Percentiles rank a stretch among this genome's conserved stretches.
Conservation (phyloP, 2,797 vertebrate genomes). For the Ciconia nigra region DNA sequence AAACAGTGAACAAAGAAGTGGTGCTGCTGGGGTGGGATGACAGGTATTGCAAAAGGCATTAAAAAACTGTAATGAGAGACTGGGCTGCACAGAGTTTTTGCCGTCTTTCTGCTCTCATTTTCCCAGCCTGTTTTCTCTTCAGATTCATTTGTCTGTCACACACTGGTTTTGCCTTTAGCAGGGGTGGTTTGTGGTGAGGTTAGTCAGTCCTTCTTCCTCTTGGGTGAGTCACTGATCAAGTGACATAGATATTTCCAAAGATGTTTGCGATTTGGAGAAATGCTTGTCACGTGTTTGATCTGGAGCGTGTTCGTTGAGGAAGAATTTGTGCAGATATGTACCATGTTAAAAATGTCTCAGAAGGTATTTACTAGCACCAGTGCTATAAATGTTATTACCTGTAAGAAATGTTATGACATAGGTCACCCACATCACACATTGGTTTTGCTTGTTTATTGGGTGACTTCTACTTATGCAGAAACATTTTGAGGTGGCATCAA, state of each 20-base stretch:
- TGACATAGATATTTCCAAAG: not conserved
- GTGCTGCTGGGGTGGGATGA: not conserved
- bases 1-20: not conserved
- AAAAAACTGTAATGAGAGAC: rapidly evolving
- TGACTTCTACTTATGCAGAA: not conserved
- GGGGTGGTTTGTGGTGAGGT: not conserved
- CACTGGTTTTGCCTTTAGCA: not conserved
- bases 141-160: not conserved
- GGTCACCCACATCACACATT: rapidly evolving
- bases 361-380: not conserved
- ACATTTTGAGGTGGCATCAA: not conserved
- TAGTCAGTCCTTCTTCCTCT: not conserved
- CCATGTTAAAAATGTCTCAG: rapidly evolving
- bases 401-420: rapidly evolving
- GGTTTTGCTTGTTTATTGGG: not conserved
- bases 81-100: not conserved
- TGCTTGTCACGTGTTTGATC: not conserved
- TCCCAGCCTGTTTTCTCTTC: not conserved
- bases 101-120: not conserved
- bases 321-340: not conserved
- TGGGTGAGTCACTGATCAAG: not conserved
- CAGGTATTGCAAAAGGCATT: not conserved
- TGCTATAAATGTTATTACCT: not conserved
- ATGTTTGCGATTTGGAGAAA: not conserved
- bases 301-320: not conserved